Evolutionary conservation across 2,797 vertebrate genomes (phyloP).

Genomic region (Gymnothorax javanicus): DNA sequence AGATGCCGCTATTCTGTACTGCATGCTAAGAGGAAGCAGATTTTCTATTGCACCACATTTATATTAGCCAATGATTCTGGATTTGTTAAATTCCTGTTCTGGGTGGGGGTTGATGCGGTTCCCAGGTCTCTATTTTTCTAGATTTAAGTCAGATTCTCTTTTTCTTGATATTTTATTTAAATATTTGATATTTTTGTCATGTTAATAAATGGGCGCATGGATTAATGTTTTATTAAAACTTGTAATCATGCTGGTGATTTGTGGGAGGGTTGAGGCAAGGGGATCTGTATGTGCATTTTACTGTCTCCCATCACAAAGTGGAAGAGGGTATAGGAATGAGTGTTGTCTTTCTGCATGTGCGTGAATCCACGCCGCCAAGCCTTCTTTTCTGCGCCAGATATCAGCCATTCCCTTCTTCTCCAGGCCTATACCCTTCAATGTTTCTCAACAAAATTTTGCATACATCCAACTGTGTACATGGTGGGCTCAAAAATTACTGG

Average conservation of each 20-base stretch:
- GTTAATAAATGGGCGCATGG: background rate
- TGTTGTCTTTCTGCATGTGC: no score
- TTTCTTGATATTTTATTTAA: background rate
- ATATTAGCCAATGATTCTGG: background rate
- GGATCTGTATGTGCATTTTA: background rate
- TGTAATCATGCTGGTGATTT: background rate
- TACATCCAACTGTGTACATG: no score
- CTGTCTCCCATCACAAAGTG: no score
- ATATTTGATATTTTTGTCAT: background rate
- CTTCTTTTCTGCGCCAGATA: no score
- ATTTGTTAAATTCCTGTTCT: background rate
- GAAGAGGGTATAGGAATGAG: no score
- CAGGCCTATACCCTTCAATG: no score
- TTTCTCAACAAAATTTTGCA: no score
- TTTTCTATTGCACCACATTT: constrained; percentile 14
- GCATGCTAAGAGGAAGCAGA: background rate
- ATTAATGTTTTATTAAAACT: background rate
- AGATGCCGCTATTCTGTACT: background rate
- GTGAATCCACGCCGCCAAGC: no score
- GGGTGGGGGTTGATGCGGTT: background rate
- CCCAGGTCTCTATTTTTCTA: background rate
- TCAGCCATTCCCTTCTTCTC: no score
- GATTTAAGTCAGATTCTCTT: background rate
- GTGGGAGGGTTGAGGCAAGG: no score
- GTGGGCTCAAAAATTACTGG: no score